A percentile compares a stretch with the other conserved stretches of the same genome.
These are phyloP conservation scores for Anticlea derivata DNA, from an alignment of 2,888 invertebrate species.

Conservation along the genomic window DNA sequence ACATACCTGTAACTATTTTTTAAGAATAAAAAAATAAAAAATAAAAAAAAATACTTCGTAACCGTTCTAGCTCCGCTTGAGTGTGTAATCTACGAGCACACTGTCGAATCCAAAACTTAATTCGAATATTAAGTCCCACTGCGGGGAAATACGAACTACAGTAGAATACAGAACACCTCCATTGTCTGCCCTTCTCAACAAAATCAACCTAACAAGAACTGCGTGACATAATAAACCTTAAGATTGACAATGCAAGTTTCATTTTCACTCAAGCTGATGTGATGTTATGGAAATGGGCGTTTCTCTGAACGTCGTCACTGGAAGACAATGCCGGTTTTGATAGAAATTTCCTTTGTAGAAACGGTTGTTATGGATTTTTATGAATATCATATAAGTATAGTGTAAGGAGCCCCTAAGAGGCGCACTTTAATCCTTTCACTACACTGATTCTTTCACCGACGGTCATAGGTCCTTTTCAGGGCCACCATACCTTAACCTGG, in stretches of 20 bases:
- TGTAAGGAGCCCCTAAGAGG: no score
- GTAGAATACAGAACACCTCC: slow-evolving; percentile 59
- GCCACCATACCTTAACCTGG: no score
- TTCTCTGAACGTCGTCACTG: slow-evolving; percentile 37
- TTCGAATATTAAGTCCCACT: slow-evolving; percentile 67
- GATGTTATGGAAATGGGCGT: slow-evolving; percentile 53
- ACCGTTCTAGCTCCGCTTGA: no score
- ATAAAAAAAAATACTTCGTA: no score
- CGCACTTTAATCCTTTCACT: no score
- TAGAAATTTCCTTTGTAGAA: slow-evolving; percentile 67
- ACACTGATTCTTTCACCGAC: no score
- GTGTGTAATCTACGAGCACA: no score
- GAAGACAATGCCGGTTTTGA: slow-evolving; percentile 63
- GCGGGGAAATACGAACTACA: slow-evolving; percentile 64
- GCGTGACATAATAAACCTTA: slow-evolving; percentile 45
- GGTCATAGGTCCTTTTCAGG: no score
- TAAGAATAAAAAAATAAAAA: no score
- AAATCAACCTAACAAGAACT: slow-evolving; percentile 33
- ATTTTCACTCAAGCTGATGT: slow-evolving; percentile 46
- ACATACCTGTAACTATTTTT: no score
- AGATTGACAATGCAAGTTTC: slow-evolving; percentile 36
- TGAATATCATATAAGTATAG: no score
- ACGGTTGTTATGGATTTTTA: slow-evolving; percentile 48
- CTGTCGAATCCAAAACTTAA: slow-evolving; percentile 36
- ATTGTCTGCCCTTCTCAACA: slow-evolving; percentile 48